phyloP scores from a whole-genome alignment of 2,888 invertebrate species.

The Neocrepidodera transversa region DNA sequence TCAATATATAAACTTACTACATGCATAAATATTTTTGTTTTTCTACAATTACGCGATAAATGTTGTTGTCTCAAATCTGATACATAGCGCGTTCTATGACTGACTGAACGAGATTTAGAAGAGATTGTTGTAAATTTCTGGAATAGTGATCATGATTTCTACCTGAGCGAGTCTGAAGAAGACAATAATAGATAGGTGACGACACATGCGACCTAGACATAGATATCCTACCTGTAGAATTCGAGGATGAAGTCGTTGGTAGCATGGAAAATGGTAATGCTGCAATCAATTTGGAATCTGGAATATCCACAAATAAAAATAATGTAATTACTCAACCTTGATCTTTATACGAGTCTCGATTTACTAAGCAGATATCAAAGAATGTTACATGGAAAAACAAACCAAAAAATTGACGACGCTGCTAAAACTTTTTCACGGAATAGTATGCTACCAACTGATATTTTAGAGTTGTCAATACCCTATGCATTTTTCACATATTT shows the following conservation, averaged over 20 bases:
- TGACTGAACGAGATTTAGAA: slow-evolving; percentile 20
- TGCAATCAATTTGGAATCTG: slow-evolving; percentile 9
- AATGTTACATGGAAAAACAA: not conserved
- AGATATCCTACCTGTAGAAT: slow-evolving; percentile 14
- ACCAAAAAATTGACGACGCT: too few species aligned
- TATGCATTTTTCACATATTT: too few species aligned
- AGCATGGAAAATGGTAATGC: slow-evolving; percentile 2
- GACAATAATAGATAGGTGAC: not conserved
- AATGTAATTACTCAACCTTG: too few species aligned
- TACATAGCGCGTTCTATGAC: slow-evolving; percentile 6
- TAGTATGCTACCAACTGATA: too few species aligned
- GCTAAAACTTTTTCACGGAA: too few species aligned
- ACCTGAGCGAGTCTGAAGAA: slow-evolving; percentile 20
- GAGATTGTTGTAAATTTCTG: slow-evolving; percentile 24
- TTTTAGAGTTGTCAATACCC: too few species aligned
- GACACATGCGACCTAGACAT: not conserved
- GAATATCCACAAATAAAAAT: slow-evolving; percentile 9
- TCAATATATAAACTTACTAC: slow-evolving; percentile 9
- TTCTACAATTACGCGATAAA: slow-evolving; percentile 11
- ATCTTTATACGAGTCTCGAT: not conserved
- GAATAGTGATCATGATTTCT: slow-evolving; percentile 22
- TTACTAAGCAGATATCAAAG: slow-evolving; percentile 5
- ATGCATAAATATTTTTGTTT: not conserved
- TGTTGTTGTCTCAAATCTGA: slow-evolving; percentile 12
- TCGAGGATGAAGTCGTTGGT: slow-evolving; percentile 13